Evolutionary conservation across 2,888 invertebrate species (phyloP), one percentile per base, ranked within the genome.

Genomic region (Pediacus dermestoides): DNA sequence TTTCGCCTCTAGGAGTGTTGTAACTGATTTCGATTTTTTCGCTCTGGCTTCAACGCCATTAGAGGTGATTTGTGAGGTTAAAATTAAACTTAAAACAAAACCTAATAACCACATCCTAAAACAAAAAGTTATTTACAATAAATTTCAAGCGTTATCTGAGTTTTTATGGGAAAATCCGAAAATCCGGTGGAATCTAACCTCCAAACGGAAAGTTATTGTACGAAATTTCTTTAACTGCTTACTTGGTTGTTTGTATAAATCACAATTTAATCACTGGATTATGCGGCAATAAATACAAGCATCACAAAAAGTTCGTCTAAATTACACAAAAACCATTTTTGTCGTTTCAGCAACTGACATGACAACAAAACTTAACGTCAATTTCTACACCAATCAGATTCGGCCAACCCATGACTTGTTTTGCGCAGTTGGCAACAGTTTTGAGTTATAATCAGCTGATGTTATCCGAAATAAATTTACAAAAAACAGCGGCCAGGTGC

Each of bases 1-100:
- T 77, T 95, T 94, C 1, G 96, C 91, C 69, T 94, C 88, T 21
- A 97, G 80, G 36, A 88, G 77, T 14, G 90, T 87, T 9, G 88
- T 88, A 9, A 92, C 88, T 35, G 89, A 85, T 71, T 89, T 91
- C 8, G 80, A 70, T 64, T 81, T 85, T 50, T 72, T 73, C 4
- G 48, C 46, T 43, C 57, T 58, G 51, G 18, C 58, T 56, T 39
- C 48, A 40, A 52, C 60, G n/a, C n/a, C n/a, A 44, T 49, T 55
- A 27, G 13, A 3, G 10, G n/a, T 9, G 10, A 23, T n/a, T 23
- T n/a, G 10, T 23, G 23, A 3, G 8, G 10, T 3, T 3, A 11
- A n/a, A 7, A 14, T 28, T 10, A 28, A 3, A 28, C 4, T 28
- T 28, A 13, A 13, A 35, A 39, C 23, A 12, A 31, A 16, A 25